A percentile compares a stretch with the other conserved stretches of the same genome.
These are phyloP conservation scores for Pelagia noctiluca DNA, from an alignment of 30 jellyfish, hydroid and myxozoan species.

Conservation along the genomic window DNA sequence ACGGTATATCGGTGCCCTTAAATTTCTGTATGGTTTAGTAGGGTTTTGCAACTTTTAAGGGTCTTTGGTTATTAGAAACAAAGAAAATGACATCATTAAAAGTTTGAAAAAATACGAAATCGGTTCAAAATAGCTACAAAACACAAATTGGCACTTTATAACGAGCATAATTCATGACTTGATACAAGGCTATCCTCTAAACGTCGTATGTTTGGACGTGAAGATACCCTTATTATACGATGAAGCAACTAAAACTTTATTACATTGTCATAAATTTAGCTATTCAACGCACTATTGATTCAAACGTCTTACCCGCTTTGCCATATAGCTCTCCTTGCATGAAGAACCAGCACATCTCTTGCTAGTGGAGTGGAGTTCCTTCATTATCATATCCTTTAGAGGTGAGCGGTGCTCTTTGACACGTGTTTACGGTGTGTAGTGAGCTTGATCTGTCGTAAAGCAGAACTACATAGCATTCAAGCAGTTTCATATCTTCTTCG, in stretches of 20 bases:
- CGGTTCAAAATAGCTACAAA: not conserved
- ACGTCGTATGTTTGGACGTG: constrained; percentile 18
- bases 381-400: constrained; percentile 29
- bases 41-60: not conserved
- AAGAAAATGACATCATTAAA: not conserved
- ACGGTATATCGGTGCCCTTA: not conserved
- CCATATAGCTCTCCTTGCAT: constrained; percentile 38
- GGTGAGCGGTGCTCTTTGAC: constrained; percentile 53
- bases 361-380: constrained; percentile 23
- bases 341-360: constrained; percentile 35
- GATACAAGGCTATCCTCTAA: constrained; percentile 16
- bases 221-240: constrained; percentile 23
- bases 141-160: not conserved
- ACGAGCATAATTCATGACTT: constrained; percentile 1
- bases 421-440: constrained; percentile 49
- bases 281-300: constrained; percentile 7
- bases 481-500: constrained; percentile 1
- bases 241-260: not conserved
- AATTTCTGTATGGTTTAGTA: constrained; percentile 5
- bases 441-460: constrained; percentile 55
- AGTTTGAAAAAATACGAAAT: not conserved
- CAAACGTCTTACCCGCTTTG: constrained; percentile 37
- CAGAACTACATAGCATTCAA: constrained; percentile 31
- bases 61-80: not conserved
- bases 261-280: not conserved